A percentile compares a stretch with the other conserved stretches of the same genome.
These are phyloP conservation scores for Perccottus glenii DNA, from an alignment of 2,113 vertebrate species.

Conservation along the genomic window DNA sequence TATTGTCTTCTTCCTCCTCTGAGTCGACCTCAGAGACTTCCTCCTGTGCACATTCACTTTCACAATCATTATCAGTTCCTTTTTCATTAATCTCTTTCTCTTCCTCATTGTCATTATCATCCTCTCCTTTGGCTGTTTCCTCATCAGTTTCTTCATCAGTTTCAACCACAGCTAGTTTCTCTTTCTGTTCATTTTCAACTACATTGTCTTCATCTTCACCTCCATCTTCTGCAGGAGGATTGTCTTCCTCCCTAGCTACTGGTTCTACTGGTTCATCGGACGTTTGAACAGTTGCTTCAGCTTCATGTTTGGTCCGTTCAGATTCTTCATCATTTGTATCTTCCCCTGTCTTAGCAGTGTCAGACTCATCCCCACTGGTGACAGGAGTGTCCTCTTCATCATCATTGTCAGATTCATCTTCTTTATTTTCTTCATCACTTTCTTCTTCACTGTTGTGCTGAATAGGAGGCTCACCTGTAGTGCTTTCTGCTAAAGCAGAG, in stretches of 20 bases:
- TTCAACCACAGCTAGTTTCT: too few relatives aligned
- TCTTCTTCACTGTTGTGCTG: background rate
- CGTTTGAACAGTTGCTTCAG: too few relatives aligned
- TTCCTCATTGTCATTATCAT: constrained; percentile 26
- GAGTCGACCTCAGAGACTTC: constrained; percentile 31
- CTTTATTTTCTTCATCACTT: background rate
- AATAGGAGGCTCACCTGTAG: background rate
- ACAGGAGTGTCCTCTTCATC: constrained; percentile 15
- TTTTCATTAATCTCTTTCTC: constrained; percentile 7
- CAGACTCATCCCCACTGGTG: background rate
- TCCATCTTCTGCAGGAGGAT: too few relatives aligned
- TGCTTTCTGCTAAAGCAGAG: background rate
- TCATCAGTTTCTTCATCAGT: constrained; percentile 11
- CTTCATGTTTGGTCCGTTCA: background rate
- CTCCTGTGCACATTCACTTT: constrained; percentile 12
- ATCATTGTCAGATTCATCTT: background rate
- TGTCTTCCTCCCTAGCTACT: too few relatives aligned
- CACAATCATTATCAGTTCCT: constrained; percentile 7
- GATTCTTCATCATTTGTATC: constrained; percentile 6
- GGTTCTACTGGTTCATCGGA: too few relatives aligned
- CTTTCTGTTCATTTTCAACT: constrained; percentile 12
- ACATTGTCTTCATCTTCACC: background rate
- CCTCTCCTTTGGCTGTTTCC: constrained; percentile 1
- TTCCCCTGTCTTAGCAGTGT: background rate
- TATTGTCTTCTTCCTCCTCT: constrained; percentile 17